A percentile compares a stretch with the other conserved stretches of the same genome.
Conservation (phyloP, 2,888 invertebrate species). For the Oligia fasciuncula region DNA sequence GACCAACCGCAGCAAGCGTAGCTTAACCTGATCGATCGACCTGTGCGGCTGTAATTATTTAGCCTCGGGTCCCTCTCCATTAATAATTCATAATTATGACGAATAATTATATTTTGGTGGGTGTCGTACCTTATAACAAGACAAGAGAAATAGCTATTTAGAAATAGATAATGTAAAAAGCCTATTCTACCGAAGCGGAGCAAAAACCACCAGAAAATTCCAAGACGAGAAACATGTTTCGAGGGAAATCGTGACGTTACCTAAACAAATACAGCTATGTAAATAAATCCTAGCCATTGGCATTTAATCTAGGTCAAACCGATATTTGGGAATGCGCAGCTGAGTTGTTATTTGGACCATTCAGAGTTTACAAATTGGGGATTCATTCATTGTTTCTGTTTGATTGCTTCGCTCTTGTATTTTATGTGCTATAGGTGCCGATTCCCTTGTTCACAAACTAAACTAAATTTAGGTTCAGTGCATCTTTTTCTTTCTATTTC, state of each 20-base stretch:
- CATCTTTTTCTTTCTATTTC: too few species aligned
- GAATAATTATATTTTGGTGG: background rate
- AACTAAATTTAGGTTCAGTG: too few species aligned
- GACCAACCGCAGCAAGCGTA: too few species aligned
- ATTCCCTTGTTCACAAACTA: too few species aligned
- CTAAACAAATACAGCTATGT: conserved; percentile 65
- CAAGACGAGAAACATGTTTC: conserved; percentile 9
- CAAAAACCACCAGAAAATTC: background rate
- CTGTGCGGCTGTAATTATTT: too few species aligned
- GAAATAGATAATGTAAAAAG: background rate
- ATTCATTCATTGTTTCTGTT: conserved; percentile 39
- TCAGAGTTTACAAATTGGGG: conserved; percentile 60
- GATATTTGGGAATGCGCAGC: conserved; percentile 71
- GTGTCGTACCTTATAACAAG: background rate
- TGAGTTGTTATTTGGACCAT: conserved; percentile 62
- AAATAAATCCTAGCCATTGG: conserved; percentile 64
- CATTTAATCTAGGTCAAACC: conserved; percentile 78
- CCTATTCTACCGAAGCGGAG: background rate
- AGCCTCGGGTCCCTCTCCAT: too few species aligned
- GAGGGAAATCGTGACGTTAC: conserved; percentile 24
- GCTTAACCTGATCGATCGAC: too few species aligned
- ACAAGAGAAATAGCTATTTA: too few species aligned
- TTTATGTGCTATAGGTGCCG: background rate
- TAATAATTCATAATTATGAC: background rate
- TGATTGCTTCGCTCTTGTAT: conserved; percentile 18